These are phyloP conservation scores for Sebastes itinus DNA, from an alignment of 2,797 vertebrate genomes.

Conservation along the genomic window DNA sequence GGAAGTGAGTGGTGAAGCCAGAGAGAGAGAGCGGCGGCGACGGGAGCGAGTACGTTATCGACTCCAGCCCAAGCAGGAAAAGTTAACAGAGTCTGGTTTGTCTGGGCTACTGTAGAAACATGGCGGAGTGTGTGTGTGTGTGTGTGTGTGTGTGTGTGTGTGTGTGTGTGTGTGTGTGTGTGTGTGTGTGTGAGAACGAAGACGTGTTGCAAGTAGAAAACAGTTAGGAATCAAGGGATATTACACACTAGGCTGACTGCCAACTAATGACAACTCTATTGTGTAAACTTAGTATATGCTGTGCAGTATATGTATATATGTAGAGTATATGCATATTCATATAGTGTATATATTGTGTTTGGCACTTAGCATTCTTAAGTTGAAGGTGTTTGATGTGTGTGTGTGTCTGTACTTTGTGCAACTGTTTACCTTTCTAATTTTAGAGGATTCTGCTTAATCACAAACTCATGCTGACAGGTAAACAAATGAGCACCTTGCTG, in stretches of 20 bases:
- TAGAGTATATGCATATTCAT: background rate
- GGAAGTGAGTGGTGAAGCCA: too few species aligned
- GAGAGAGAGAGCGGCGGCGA: too few species aligned
- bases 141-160: too few species aligned
- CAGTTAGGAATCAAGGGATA: too few species aligned
- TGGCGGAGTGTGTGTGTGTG: accelerated
- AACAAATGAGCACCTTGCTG: conserved; percentile 35
- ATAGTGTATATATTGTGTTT: too few species aligned
- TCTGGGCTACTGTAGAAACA: too few species aligned
- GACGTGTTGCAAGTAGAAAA: too few species aligned
- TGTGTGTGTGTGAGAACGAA: too few species aligned
- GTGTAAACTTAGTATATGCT: background rate
- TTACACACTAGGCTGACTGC: background rate
- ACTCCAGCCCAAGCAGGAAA: too few species aligned
- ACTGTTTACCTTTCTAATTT: conserved; percentile 24
- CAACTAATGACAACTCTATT: background rate
- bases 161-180: accelerated
- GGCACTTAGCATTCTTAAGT: background rate
- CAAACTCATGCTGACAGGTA: conserved; percentile 34
- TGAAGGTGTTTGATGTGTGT: background rate
- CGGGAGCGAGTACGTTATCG: too few species aligned
- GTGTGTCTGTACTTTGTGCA: background rate
- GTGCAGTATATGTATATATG: background rate
- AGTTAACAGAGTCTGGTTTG: too few species aligned
- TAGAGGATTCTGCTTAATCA: conserved; percentile 30